These are phyloP conservation scores for Mungos mungo DNA, from an alignment of 2,113 vertebrate species.

Conservation along the genomic window DNA sequence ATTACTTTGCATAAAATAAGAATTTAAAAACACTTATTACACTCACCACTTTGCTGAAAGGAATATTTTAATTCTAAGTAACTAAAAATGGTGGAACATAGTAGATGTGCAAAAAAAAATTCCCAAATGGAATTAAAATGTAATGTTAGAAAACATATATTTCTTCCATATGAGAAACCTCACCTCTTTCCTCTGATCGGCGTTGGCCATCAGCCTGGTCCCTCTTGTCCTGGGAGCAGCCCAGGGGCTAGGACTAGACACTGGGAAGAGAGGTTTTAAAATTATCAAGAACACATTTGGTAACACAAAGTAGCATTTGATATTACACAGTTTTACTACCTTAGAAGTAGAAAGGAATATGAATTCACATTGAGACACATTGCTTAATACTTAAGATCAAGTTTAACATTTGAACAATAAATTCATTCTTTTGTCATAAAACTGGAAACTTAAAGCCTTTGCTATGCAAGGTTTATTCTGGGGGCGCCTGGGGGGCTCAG, in stretches of 20 bases:
- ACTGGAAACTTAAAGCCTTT: not conserved
- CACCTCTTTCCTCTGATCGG: slow-evolving; percentile 18
- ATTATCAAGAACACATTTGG: not conserved
- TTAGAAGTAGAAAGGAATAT: not conserved
- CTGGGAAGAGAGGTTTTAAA: not conserved
- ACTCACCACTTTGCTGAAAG: not conserved
- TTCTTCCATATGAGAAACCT: not conserved
- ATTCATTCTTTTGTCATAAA: not conserved
- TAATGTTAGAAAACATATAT: not conserved
- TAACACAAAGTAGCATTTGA: not conserved
- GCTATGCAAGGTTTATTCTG: not conserved
- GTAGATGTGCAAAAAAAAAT: not conserved
- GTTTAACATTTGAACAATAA: not conserved
- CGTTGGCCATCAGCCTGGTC: accelerated
- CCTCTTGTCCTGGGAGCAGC: not conserved
- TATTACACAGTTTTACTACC: not conserved
- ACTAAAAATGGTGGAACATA: not conserved
- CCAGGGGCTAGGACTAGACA: not conserved
- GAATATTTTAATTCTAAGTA: not conserved
- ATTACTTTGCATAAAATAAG: not conserved
- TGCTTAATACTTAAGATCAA: not conserved
- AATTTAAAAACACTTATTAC: not conserved
- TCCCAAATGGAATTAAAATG: not conserved
- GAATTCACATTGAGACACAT: not conserved
- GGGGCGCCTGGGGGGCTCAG: too few species aligned